These are phyloP conservation scores for Rhamphomyia laevipes DNA, from an alignment of 2,888 invertebrate genomes.

Conservation along the genomic window DNA sequence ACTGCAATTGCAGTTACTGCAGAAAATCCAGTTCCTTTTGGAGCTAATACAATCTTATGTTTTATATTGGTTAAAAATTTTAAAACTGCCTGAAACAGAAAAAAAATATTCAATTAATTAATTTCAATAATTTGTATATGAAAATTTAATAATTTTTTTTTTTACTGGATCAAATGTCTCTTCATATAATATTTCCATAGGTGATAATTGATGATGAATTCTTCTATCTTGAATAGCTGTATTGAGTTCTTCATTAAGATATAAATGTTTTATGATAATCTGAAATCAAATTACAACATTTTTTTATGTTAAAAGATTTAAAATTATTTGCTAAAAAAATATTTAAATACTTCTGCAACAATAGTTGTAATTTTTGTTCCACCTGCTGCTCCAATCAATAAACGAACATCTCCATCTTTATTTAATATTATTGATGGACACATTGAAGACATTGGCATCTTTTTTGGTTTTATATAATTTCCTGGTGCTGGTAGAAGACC, in stretches of 20 bases:
- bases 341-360: conserved; percentile 58
- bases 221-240: conserved; percentile 58
- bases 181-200: conserved; percentile 61
- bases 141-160: no score
- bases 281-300: conserved; percentile 28
- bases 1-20: conserved; percentile 45
- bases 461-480: conserved; percentile 72
- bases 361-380: conserved; percentile 83
- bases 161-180: conserved; percentile 45
- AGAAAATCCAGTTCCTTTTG: conserved; percentile 43
- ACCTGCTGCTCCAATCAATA: conserved; percentile 78
- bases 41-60: conserved; percentile 26
- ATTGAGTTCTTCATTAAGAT: conserved; percentile 51
- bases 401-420: conserved; percentile 44
- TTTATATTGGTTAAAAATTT: conserved; percentile 26
- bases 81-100: conserved; percentile 12
- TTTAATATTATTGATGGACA: conserved; percentile 68
- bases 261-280: conserved; percentile 54
- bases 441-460: conserved; percentile 86
- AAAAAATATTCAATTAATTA: background rate
- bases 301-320: no score
- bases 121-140: background rate
- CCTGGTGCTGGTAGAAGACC: conserved; percentile 68
- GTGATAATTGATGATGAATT: conserved; percentile 79
- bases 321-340: no score